Conservation (phyloP, 2,888 invertebrate genomes). For the Drosophila yooni region DNA sequence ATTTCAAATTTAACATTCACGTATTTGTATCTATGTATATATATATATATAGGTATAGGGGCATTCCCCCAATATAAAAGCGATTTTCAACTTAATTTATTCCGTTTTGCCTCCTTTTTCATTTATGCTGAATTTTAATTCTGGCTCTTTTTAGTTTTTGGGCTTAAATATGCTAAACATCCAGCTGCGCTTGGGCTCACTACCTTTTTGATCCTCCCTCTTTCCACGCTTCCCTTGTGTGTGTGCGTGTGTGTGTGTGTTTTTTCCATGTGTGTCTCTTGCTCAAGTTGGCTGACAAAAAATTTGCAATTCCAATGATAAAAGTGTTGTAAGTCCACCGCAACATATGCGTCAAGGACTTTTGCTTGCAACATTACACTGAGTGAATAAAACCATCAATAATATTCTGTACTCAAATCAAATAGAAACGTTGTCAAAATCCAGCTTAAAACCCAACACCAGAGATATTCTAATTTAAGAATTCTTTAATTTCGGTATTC, state of each 20-base stretch:
- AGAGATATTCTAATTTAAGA: neutral
- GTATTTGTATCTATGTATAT: slow-evolving; percentile 4
- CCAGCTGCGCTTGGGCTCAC: slow-evolving; percentile 48
- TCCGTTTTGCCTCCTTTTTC: slow-evolving; percentile 51
- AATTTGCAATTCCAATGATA: slow-evolving; percentile 74
- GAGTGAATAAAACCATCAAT: neutral
- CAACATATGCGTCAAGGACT: slow-evolving; percentile 33
- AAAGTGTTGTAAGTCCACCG: slow-evolving; percentile 66
- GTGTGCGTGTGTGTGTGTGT: slow-evolving; percentile 19
- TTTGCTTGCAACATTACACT: slow-evolving; percentile 22
- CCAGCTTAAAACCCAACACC: neutral
- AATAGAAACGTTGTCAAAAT: neutral
- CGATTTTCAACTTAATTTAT: slow-evolving; percentile 73
- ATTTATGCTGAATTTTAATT: slow-evolving; percentile 66
- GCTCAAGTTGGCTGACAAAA: slow-evolving; percentile 40
- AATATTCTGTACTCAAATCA: neutral
- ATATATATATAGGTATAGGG: slow-evolving; percentile 6
- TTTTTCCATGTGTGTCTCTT: slow-evolving; percentile 41
- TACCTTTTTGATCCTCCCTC: slow-evolving; percentile 55
- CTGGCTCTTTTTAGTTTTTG: slow-evolving; percentile 61
- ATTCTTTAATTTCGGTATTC: neutral
- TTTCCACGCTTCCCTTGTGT: slow-evolving; percentile 3
- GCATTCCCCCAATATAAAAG: slow-evolving; percentile 58
- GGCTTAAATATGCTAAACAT: slow-evolving; percentile 69
- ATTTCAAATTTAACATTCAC: slow-evolving; percentile 19